Evolutionary conservation across 2,113 vertebrate species (phyloP), one percentile per base, ranked within the genome.

Genomic region (Serilophus lunatus): DNA sequence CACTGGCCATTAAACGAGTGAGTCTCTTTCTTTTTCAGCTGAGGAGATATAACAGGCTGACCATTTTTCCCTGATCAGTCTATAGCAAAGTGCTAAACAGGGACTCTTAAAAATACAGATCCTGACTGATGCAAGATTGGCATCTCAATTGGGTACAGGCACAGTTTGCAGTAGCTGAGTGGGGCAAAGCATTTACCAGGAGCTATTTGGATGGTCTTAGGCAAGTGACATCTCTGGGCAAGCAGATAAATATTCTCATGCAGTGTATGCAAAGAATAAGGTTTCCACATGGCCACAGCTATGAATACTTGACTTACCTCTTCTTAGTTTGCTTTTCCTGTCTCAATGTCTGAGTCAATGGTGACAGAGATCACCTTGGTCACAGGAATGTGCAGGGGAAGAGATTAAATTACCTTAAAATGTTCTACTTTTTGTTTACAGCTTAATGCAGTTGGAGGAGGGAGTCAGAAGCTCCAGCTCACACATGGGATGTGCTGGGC

Each of bases 81-180:
- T 5, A 1, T 2, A 77, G 33, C 25, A 47, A 24, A 59, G 29
- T 19, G 23, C 3, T 12, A 4, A 64, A 13, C 9, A 33, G 38
- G 13, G 7, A 6, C 42, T 59, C 28, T 31, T 44, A 10, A 33
- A 60, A 59, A 7, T 11, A 12, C 33, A 77, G 68, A 38, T 7
- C 38, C 35, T 4, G 4, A 22, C 15, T 0, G 0, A 3, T 25
- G 36, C 15, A 18, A 35, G 50, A 31, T 0, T 1, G 45, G 31
- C 31, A 26, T 22, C 35, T 56, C 22, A 29, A 15, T 10, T 38
- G 85, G 57, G 33, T 12, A 5, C 51, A 36, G 81, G 10, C 49
- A 50, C 49, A 33, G 0, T 10, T 3, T 38, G 23, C 50, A 16
- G 22, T 0, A n/a, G 35, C 59, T 69, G 47, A 45, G 0, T 2